Evolutionary conservation across 2,113 vertebrate genomes (phyloP).

Genomic region (Salvelinus sp.): DNA sequence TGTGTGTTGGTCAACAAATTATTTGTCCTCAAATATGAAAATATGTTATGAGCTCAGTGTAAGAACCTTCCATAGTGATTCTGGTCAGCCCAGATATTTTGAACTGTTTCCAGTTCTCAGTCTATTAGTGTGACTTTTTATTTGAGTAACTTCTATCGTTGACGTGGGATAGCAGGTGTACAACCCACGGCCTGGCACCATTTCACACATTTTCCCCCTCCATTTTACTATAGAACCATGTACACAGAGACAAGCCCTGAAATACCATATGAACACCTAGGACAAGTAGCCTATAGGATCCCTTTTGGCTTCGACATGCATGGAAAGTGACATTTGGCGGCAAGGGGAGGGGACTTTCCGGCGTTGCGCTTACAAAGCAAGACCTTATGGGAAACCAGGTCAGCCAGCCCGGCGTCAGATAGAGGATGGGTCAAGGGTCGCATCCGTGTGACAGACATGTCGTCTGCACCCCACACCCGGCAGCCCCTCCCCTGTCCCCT

Average conservation of each 20-base stretch:
- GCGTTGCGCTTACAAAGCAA: background rate
- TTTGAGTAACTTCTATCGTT: constrained; percentile 26
- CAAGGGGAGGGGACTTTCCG: constrained; percentile 9
- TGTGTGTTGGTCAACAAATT: no score
- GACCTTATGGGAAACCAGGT: constrained; percentile 29
- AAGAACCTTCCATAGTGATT: constrained; percentile 11
- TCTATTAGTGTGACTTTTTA: constrained; percentile 56
- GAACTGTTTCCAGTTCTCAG: constrained; percentile 36
- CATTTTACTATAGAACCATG: constrained; percentile 9
- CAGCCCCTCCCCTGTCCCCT: background rate
- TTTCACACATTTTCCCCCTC: constrained; percentile 18
- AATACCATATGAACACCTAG: background rate
- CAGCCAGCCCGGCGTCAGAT: constrained; percentile 30
- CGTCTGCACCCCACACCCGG: no score
- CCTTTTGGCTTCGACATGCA: background rate
- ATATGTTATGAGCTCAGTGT: constrained; percentile 18
- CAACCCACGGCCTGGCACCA: constrained; percentile 28
- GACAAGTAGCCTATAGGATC: background rate
- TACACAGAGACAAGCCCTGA: constrained; percentile 33
- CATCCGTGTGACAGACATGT: background rate
- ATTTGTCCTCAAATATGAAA: background rate
- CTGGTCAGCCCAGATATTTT: constrained; percentile 28
- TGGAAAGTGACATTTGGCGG: constrained; percentile 17
- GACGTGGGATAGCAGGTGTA: constrained; percentile 57
- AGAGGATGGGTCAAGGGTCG: constrained; percentile 9